Base-by-base conservation (phyloP, 2,888 invertebrate species). In the Calliopum simillimum region DNA sequence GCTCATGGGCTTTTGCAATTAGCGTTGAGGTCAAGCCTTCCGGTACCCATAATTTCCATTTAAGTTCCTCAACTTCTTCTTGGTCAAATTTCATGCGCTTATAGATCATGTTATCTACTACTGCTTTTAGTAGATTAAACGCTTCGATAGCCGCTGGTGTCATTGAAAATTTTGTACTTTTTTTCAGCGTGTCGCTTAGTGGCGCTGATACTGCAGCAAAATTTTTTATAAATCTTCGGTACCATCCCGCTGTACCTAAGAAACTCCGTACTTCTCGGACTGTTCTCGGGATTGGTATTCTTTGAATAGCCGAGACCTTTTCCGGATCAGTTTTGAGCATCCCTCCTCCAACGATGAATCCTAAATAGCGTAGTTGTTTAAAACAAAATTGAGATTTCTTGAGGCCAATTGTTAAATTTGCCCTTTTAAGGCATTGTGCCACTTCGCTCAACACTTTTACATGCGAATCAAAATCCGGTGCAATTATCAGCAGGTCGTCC, bases 31-130 rank as follows among this genome's bases (percentile, higher is more conserved):
- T 65, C 43, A 71, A n/a, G 1, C 55, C 44, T 21, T 59, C 64
- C 0, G 70, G 73, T 16, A 73, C 19, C 73, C 69, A 73, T 4
- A 73, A 19, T n/a, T 68, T 73, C 73, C 73, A 73, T 1, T 73
- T 66, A 2, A 73, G 21, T 4, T 58, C 14, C 1, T 58, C 23
- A 13, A 65, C 47, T 4, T n/a, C 47, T 8, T 61, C 63, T 3
- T 43, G 14, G 1, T 66, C 41, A 6, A 66, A 53, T n/a, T n/a
- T n/a, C n/a, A n/a, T n/a, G n/a, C n/a, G n/a, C n/a, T n/a, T n/a
- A n/a, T n/a, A n/a, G n/a, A n/a, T n/a, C n/a, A n/a, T n/a, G n/a
- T n/a, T n/a, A n/a, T n/a, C n/a, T 4, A 49, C 5, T 1, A 19
- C 49, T 5, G 4, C 5, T n/a, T 56, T 56, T 21, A 56, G 14